These are phyloP conservation scores for Pardosa pseudoannulata DNA, from an alignment of 2,888 invertebrate genomes.

Conservation along the genomic window DNA sequence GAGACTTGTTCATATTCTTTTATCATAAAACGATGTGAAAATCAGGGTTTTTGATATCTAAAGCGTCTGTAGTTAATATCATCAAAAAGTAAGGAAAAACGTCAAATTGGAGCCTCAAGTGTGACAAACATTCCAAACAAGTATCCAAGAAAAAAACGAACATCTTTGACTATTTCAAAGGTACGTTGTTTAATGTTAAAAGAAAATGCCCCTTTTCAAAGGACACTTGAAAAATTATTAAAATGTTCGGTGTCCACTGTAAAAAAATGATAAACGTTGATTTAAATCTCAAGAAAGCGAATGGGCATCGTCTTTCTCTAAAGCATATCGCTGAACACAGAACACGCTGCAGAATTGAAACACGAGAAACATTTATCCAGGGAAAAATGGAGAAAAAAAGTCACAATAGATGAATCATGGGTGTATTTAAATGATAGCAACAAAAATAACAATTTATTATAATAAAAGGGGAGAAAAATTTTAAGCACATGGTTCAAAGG, in stretches of 20 bases:
- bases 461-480: not conserved
- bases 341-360: not conserved
- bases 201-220: constrained; percentile 4
- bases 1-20: constrained; percentile 1
- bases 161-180: constrained; percentile 3
- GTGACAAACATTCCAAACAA: constrained; percentile 7
- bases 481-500: constrained; percentile 3
- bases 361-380: not conserved
- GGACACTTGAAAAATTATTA: not conserved
- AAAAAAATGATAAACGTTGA: constrained; percentile 19
- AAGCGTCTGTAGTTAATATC: not conserved
- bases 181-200: not conserved
- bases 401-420: constrained; percentile 8
- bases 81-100: constrained; percentile 1
- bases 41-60: constrained; percentile 12
- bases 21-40: constrained; percentile 3
- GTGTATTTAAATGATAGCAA: constrained; percentile 19
- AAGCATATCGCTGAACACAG: not conserved
- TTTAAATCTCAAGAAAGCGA: constrained; percentile 7
- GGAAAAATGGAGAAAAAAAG: not conserved
- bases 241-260: not conserved
- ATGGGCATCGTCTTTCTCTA: not conserved
- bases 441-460: not conserved
- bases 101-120: not conserved
- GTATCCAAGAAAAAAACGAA: constrained; percentile 8